Base-by-base conservation (phyloP, 2,113 vertebrate species). In the Salvelinus alpinus region DNA sequence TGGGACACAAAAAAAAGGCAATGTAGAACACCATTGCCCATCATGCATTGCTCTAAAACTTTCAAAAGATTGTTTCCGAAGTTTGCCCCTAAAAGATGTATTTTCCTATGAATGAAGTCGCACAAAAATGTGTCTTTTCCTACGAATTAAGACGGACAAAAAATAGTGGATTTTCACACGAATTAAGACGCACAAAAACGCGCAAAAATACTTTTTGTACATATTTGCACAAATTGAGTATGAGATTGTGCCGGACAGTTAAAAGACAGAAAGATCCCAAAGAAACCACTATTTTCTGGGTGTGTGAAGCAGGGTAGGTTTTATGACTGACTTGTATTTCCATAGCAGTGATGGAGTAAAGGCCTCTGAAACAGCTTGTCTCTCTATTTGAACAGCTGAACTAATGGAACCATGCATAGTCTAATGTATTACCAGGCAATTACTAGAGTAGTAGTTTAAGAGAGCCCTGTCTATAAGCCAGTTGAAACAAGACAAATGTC, bases 351-450 rank as follows among this genome's bases (percentile, higher is more conserved):
- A 66, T 4, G 44, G 16, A 47, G 34, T 34, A 38, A 7, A 44
- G 7, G 20, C 3, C 16, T 24, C 4, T 48, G 34, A 34, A 74
- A 25, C 62, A 24, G 84, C 59, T 71, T 81, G 71, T 48, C 13
- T 85, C 79, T 75, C 79, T 79, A 62, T 80, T 80, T 78, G 82
- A 76, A 83, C 81, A 76, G 68, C 78, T 79, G 81, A 22, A 74
- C 72, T 79, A 83, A 88, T 86, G 81, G 84, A 57, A 85, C 80
- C 48, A 74, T 86, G 81, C 78, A 81, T 71, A 54, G 73, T 80
- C 76, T 84, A 80, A 87, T 82, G 84, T 82, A 86, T 79, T 76
- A 18, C 70, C 79, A 79, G 68, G 70, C 18, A 29, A 59, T 31
- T 11, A 72, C 54, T 31, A 8, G 51, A 29, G 27, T 12, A 60